phyloP scores from a whole-genome alignment of 1,140 invertebrate species.

The Drosophila sulfurigaster region DNA sequence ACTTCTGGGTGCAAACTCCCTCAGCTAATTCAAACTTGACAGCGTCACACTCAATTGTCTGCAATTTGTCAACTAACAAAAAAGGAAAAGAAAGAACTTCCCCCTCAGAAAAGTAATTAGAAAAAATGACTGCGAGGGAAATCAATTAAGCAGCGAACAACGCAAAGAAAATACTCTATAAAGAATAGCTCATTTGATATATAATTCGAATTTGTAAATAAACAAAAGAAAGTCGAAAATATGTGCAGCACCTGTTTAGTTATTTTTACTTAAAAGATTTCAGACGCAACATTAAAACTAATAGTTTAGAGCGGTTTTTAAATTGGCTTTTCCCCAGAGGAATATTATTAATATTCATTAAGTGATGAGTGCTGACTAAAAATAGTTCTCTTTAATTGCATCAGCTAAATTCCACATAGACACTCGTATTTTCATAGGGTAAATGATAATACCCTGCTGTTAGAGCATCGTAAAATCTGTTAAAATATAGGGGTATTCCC shows the following conservation, averaged over 20 bases:
- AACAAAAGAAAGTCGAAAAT: background rate
- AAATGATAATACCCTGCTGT: slow-evolving; percentile 10
- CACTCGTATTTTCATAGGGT: background rate
- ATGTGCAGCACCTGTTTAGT: too few species aligned
- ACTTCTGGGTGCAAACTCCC: background rate
- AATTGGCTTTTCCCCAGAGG: too few species aligned
- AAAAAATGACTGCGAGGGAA: slow-evolving; percentile 9
- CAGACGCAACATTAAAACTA: too few species aligned
- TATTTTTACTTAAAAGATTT: too few species aligned
- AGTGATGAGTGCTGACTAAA: background rate
- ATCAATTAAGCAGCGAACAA: background rate
- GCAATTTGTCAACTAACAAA: slow-evolving; percentile 54
- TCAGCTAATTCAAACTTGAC: slow-evolving; percentile 18
- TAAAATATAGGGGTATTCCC: slow-evolving; percentile 18
- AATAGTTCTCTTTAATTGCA: background rate
- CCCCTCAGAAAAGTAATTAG: slow-evolving; percentile 27
- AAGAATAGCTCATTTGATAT: background rate
- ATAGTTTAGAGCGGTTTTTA: too few species aligned
- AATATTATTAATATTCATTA: too few species aligned
- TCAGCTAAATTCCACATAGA: background rate
- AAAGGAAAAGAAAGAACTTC: slow-evolving; percentile 1
- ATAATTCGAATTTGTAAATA: background rate
- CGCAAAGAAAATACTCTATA: slow-evolving; percentile 10
- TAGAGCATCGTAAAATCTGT: slow-evolving; percentile 3
- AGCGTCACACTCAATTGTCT: slow-evolving; percentile 53